These are phyloP conservation scores for Pharmacophagus antenor DNA, from an alignment of 2,888 invertebrate genomes.

Conservation along the genomic window DNA sequence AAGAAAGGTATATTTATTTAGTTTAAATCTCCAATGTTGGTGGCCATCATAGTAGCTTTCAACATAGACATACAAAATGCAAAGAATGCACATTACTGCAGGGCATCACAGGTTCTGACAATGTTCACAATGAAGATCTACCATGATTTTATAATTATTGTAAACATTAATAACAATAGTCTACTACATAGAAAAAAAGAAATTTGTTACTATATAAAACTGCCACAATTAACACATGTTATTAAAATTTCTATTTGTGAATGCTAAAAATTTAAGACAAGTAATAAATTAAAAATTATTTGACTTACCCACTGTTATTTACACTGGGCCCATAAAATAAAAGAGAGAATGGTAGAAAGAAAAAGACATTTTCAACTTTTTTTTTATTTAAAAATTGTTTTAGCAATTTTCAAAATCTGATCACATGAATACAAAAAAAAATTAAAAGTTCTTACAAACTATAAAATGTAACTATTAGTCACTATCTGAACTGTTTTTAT, in stretches of 20 bases:
- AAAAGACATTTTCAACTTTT: not conserved
- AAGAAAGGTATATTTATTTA: not conserved
- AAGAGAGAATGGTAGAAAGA: not conserved
- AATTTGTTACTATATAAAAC: not conserved
- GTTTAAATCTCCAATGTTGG: too few relatives aligned
- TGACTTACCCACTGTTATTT: too few relatives aligned
- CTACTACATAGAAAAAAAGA: not conserved
- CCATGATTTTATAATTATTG: too few relatives aligned
- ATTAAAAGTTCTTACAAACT: not conserved
- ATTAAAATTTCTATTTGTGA: not conserved
- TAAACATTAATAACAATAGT: too few relatives aligned
- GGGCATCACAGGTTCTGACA: too few relatives aligned
- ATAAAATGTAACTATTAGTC: constrained; percentile 46
- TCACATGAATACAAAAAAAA: not conserved
- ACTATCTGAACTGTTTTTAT: constrained; percentile 81
- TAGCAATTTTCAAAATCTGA: not conserved
- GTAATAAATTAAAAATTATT: not conserved
- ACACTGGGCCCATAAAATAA: too few relatives aligned
- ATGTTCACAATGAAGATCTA: too few relatives aligned
- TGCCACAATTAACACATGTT: not conserved
- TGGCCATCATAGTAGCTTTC: too few relatives aligned
- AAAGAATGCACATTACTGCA: too few relatives aligned
- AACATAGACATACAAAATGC: too few relatives aligned
- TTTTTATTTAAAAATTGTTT: not conserved
- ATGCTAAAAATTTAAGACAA: not conserved